Evolutionary conservation across 2,888 invertebrate genomes (phyloP), one percentile per base, ranked within the genome.

Genomic region (Busseola fusca): DNA sequence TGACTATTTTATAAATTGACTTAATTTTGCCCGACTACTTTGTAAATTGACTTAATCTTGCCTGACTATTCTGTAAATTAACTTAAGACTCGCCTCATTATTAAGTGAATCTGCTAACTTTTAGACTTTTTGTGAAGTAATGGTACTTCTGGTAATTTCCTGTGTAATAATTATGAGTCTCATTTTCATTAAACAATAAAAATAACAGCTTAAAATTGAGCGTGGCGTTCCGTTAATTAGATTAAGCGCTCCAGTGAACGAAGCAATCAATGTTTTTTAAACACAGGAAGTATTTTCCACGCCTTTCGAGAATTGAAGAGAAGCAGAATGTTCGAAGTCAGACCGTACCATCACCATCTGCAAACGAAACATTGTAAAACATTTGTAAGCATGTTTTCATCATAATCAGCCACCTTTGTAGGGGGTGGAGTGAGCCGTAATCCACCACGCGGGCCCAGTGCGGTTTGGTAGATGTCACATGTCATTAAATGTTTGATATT

Each of bases 111-210:
- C 27, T 42, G 18, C 4, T 21, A 7, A 27, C 4, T 7, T 40
- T 21, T 6, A 27, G 1, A 21, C 10, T 37, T 16, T 21, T 64
- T 16, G 14, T 18, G 18, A 37, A 57, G 3, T 40, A 27, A 67
- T 27, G 5, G 27, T 50, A 37, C 68, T 68, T 68, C 84, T 83
- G 84, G 42, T 0, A 5, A 14, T n/a, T 16, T 12, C 3, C 5
- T 54, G 18, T 52, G n/a, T n/a, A n/a, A 1, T 1, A 34, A 21
- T 9, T 1, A n/a, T 16, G 3, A 1, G 42, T 45, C 71, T 76
- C 73, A 84, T 82, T 74, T 72, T 59, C 78, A 82, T 82, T 54
- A 21, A 70, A 78, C 65, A 84, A 82, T 69, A 80, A 84, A 81
- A 84, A 71, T 69, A 69, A 69, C 64, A 66, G 73, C 37, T 74